phyloP scores from a whole-genome alignment of 2,113 vertebrate genomes.

The Alectura lathami region DNA sequence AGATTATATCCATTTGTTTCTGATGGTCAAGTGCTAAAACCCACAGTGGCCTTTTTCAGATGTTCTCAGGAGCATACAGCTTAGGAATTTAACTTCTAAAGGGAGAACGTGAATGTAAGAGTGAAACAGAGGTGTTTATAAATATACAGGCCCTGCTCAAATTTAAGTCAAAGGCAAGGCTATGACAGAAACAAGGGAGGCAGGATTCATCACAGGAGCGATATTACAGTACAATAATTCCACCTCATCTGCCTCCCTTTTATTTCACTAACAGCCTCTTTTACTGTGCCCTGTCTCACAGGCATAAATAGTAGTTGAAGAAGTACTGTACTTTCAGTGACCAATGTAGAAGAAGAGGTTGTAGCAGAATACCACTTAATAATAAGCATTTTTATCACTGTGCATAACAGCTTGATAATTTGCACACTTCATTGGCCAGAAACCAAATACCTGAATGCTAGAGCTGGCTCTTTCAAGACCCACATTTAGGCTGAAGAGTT shows the following conservation, averaged over 20 bases:
- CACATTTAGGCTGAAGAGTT: neutral
- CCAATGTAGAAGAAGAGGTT: neutral
- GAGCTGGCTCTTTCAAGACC: neutral
- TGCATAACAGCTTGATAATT: neutral
- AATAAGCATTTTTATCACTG: neutral
- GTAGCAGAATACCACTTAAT: neutral
- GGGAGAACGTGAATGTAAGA: neutral
- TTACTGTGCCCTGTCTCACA: neutral
- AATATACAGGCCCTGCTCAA: neutral
- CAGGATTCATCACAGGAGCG: neutral
- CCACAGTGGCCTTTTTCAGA: fast-evolving
- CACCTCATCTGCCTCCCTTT: neutral
- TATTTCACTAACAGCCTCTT: neutral
- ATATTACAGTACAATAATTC: neutral
- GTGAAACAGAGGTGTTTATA: neutral
- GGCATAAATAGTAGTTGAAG: neutral
- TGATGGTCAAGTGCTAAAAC: neutral
- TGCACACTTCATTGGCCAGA: neutral
- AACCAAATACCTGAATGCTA: neutral
- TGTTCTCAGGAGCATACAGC: neutral
- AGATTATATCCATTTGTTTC: neutral
- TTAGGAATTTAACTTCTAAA: neutral
- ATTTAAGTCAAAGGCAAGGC: conserved; percentile 8
- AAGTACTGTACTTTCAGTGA: neutral
- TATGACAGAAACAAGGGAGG: neutral